Conservation (phyloP, 2,888 invertebrate genomes). For the Oscheius sp. region DNA sequence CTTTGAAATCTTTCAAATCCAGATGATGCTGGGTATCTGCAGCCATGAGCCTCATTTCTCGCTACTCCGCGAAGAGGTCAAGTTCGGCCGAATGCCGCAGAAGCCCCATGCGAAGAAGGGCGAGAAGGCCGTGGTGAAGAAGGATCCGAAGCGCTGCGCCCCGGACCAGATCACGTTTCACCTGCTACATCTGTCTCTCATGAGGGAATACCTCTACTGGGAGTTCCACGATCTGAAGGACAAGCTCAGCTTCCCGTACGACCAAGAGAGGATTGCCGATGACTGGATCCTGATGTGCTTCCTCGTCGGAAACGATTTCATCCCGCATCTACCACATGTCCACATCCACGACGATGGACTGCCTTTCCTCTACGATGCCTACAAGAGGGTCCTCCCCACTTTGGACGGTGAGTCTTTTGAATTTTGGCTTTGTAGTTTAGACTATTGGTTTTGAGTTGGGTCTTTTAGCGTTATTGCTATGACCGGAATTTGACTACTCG, state of each 20-base stretch:
- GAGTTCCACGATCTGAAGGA: slow-evolving; percentile 81
- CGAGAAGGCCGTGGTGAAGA: background rate
- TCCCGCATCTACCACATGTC: slow-evolving; percentile 92
- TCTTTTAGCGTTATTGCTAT: no score
- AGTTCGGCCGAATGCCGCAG: slow-evolving; percentile 56
- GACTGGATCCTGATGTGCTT: slow-evolving; percentile 84
- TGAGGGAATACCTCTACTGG: slow-evolving; percentile 91
- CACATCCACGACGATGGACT: slow-evolving; percentile 92
- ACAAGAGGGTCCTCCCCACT: slow-evolving; percentile 86
- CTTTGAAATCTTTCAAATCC: slow-evolving; percentile 2
- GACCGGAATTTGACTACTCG: no score
- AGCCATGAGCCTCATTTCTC: slow-evolving; percentile 96
- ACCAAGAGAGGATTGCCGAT: slow-evolving; percentile 91
- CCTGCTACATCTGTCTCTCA: slow-evolving; percentile 88
- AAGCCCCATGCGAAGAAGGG: slow-evolving; percentile 28
- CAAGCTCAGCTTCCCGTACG: slow-evolving; percentile 81
- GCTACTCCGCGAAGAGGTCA: slow-evolving; percentile 90
- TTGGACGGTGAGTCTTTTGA: slow-evolving; percentile 82
- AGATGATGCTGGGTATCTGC: slow-evolving; percentile 92
- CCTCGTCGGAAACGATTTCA: slow-evolving; percentile 89
- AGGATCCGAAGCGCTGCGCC: background rate
- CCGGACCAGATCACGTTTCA: slow-evolving; percentile 86
- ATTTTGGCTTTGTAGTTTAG: background rate
- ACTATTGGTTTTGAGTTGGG: no score
- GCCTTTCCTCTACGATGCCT: slow-evolving; percentile 81